Evolutionary conservation across 2,888 invertebrate genomes (phyloP), one percentile per base, ranked within the genome.

Genomic region (Euphydryas editha): DNA sequence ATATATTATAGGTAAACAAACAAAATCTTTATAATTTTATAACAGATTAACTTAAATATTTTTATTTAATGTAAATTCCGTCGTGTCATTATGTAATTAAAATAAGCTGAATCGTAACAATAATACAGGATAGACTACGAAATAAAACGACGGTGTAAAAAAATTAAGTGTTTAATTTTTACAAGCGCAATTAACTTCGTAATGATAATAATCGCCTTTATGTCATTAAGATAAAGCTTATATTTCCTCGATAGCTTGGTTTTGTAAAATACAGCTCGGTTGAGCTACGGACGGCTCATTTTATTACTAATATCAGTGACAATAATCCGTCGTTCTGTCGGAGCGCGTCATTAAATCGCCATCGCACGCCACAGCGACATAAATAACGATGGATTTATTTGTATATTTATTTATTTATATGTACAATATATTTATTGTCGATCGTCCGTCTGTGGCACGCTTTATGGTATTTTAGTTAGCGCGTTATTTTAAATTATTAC

Each of bases 361-460:
- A 84, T 86, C 81, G 78, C 69, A 71, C 78, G 70, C 69, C 76
- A 78, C 81, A 82, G 76, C 77, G 77, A 83, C 85, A 85, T 87
- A 85, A 87, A 87, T 87, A 83, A 86, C 81, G 76, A 77, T 70
- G 81, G 83, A 83, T 86, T 86, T 86, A 85, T 84, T 78, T 73
- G 75, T 78, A 78, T 82, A 83, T 85, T 82, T 83, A 82, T 83
- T 80, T 82, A 81, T 85, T 83, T 84, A 84, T 83, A 81, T 84
- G 82, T 82, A 79, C 76, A 39, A 61, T 75, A 58, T 59, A 72
- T 73, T 73, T 73, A 74, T 75, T 72, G 69, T 57, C 51, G 57
- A 62, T 76, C 70, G 63, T 66, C 70, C 64, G 73, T 67, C 76
- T 75, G 76, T 71, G 75, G 75, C 70, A 51, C 55, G 74, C 75